Evolutionary conservation across 2,888 invertebrate species (phyloP).

Genomic region (Oegoconia quadripuncta): DNA sequence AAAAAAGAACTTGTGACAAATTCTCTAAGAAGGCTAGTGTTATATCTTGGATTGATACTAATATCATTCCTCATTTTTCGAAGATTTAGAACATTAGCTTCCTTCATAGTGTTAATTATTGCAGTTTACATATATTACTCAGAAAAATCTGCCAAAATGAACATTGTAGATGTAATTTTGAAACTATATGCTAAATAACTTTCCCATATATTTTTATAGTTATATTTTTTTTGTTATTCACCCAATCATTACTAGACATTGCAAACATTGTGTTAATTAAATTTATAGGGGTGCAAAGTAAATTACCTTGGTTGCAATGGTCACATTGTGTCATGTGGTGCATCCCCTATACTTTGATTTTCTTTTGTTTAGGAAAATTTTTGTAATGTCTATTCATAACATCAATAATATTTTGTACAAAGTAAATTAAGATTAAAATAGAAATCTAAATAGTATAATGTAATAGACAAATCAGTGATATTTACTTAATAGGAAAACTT

Average conservation of each 20-base stretch:
- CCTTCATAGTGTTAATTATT: constrained; percentile 38
- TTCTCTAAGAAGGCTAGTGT: constrained; percentile 35
- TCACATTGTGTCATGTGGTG: too few species aligned
- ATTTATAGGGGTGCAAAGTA: too few species aligned
- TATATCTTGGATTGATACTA: constrained; percentile 48
- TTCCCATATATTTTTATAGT: constrained; percentile 5
- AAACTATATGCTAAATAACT: constrained; percentile 17
- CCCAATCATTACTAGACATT: background rate
- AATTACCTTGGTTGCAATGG: too few species aligned
- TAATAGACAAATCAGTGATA: too few species aligned
- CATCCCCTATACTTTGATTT: too few species aligned
- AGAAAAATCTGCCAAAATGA: constrained; percentile 38
- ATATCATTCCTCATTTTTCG: constrained; percentile 39
- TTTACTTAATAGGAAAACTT: too few species aligned
- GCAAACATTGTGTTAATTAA: background rate
- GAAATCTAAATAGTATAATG: too few species aligned
- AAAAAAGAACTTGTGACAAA: constrained; percentile 39
- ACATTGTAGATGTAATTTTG: constrained; percentile 33
- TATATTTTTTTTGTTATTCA: background rate
- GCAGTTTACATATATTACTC: constrained; percentile 46
- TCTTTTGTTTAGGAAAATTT: too few species aligned
- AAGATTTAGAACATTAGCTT: constrained; percentile 37
- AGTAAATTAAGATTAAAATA: too few species aligned
- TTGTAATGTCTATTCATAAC: too few species aligned
- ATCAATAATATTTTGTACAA: too few species aligned